Evolutionary conservation across 2,888 invertebrate species (phyloP), one percentile per base, ranked within the genome.

Genomic region (Heliconius sara): DNA sequence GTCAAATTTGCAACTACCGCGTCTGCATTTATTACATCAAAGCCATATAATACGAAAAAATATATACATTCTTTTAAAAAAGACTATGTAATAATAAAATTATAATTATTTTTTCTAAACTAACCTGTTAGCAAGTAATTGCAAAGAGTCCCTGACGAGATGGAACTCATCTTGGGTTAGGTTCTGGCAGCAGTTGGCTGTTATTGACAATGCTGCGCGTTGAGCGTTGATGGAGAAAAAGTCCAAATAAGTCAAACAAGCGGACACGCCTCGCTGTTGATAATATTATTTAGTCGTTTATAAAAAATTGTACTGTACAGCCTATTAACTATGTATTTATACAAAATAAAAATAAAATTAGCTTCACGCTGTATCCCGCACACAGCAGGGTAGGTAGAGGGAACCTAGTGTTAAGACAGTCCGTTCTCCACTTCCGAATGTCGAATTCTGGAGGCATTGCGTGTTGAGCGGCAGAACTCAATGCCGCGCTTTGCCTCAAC

Each of bases 181-280:
- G 94, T 98, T 99, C 91, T 99, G 97, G 91, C 99, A 99, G 93
- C 99, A 99, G 92, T 99, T 99, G 79, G 99, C 99, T 0, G 99
- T 99, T 85, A 99, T 98, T 39, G 99, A 98, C 78, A 99, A 95
- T 3, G 99, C 99, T 71, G 99, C 98, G 60, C 99, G 97, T 94
- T 99, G 99, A 22, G 99, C 99, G 89, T 98, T 98, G 88, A 99
- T 99, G 72, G 99, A 99, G 95, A 99, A 99, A 96, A 99, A 99
- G 91, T 99, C 99, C 90, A 99, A 96, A 91, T 98, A 99, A 88
- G 98, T 99, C 84, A 99, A 96, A 91, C 99, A 99, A 4, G 99
- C 98, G 9, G 98, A 97, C 5, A 99, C 99, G 52, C 99, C 99
- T 85, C 98, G 97, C 98, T 98, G 93, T 79, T 95, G 92, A 77